Conservation (phyloP, 2,113 vertebrate species). For the Sphyrna mokarran region DNA sequence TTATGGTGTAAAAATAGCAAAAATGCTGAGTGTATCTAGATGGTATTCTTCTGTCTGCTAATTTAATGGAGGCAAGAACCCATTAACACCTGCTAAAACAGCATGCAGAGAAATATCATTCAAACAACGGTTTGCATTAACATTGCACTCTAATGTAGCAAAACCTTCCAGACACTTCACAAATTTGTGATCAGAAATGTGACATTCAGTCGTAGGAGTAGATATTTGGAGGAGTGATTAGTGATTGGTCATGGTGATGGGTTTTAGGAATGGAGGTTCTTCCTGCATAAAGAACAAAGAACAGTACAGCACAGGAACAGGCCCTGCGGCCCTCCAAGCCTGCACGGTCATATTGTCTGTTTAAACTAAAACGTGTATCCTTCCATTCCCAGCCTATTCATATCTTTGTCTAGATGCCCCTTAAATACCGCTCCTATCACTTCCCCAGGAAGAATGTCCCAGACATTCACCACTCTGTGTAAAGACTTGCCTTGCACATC, state of each 20-base stretch:
- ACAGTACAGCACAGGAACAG: too few relatives aligned
- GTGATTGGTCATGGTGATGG: not conserved
- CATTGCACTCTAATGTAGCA: not conserved
- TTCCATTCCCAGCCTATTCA: too few relatives aligned
- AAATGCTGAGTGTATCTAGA: not conserved
- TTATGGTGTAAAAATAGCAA: not conserved
- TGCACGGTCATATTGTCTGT: too few relatives aligned
- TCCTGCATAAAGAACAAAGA: too few relatives aligned
- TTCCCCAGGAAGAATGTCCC: too few relatives aligned
- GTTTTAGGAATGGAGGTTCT: not conserved
- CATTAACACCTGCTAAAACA: not conserved
- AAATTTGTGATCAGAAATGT: not conserved
- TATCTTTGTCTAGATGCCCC: too few relatives aligned
- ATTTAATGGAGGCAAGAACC: not conserved
- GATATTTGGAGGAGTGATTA: not conserved
- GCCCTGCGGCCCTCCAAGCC: too few relatives aligned
- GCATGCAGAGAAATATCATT: not conserved
- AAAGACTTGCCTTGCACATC: too few relatives aligned
- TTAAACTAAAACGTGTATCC: too few relatives aligned
- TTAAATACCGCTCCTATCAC: too few relatives aligned
- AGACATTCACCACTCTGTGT: too few relatives aligned
- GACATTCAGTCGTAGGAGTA: not conserved
- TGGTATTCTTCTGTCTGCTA: not conserved
- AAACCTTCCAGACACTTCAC: not conserved
- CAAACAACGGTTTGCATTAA: not conserved